Base-by-base conservation (phyloP, 2,113 vertebrate genomes). In the Anser brachyrhynchus region DNA sequence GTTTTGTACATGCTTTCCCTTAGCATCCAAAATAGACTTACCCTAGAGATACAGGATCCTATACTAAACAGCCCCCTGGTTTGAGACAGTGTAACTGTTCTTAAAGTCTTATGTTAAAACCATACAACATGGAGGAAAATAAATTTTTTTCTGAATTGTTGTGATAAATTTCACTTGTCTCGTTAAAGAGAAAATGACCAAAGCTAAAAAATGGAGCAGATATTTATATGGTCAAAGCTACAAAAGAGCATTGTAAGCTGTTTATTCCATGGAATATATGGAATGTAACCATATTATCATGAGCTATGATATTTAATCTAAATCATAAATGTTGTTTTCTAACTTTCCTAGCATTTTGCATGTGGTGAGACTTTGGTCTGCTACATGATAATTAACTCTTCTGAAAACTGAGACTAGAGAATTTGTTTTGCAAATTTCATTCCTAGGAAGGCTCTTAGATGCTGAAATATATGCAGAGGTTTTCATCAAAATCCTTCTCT, bases 371-470 rank as follows among this genome's bases (percentile, higher is more conserved):
- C 83, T 62, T 62, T 66, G 86, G 91, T 95, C 84, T 94, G 52
- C 66, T 62, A 33, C 90, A 43, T 93, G 66, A 93, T 95, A 92
- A 97, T 97, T 96, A 97, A 76, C 62, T 91, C 92, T 89, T 84
- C 91, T 89, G 77, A 93, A 96, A 96, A 92, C 77, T 65, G 70
- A 95, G 66, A 69, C 87, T 46, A 70, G 28, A 82, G 39, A 92
- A 96, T 97, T 97, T 97, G 96, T 78, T 96, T 97, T 96, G 90
- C 87, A 96, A 96, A 97, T 96, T 78, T 75, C 91, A 92, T 96
- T 97, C 80, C 70, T 75, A 95, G 70, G 95, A 96, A 97, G 13
- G 11, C 41, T 92, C 64, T 92, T 65, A 94, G 89, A 91, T 92
- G 70, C 39, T 89, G 67, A 92, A 94, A 94, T 84, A 19, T 81